Evolutionary conservation across 2,888 invertebrate genomes (phyloP).

Genomic region (Girardia tigrina): DNA sequence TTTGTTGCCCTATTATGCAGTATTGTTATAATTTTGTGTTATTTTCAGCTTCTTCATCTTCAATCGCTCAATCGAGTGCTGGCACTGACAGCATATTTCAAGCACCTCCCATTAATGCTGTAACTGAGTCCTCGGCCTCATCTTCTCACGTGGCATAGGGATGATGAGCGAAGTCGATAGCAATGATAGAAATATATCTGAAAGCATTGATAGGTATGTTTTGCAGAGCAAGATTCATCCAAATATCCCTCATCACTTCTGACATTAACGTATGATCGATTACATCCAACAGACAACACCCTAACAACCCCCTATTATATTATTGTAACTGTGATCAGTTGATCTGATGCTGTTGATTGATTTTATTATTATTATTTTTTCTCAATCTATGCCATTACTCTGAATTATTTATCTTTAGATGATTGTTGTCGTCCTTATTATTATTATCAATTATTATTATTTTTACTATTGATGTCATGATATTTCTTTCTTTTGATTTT

Average conservation of each 20-base stretch:
- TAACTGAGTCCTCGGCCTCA: neutral
- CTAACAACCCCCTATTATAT: no score
- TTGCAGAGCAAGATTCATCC: no score
- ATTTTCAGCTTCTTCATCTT: neutral
- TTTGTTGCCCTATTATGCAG: no score
- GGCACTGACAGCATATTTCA: neutral
- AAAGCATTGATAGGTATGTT: no score
- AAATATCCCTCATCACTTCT: no score
- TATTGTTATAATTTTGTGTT: no score
- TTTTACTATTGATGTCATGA: neutral
- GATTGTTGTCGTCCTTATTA: neutral
- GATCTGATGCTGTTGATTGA: neutral
- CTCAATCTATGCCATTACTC: neutral
- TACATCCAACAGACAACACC: no score
- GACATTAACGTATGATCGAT: no score
- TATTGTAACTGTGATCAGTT: neutral
- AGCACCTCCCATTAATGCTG: neutral
- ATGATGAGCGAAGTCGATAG: no score
- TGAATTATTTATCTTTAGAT: neutral
- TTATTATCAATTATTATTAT: no score
- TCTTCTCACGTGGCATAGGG: neutral
- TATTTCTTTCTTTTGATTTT: neutral
- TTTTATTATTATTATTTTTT: no score
- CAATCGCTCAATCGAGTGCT: neutral
- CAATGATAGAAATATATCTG: no score